Base-by-base conservation (phyloP, 2,113 vertebrate genomes). In the Hemibagrus wyckioides region DNA sequence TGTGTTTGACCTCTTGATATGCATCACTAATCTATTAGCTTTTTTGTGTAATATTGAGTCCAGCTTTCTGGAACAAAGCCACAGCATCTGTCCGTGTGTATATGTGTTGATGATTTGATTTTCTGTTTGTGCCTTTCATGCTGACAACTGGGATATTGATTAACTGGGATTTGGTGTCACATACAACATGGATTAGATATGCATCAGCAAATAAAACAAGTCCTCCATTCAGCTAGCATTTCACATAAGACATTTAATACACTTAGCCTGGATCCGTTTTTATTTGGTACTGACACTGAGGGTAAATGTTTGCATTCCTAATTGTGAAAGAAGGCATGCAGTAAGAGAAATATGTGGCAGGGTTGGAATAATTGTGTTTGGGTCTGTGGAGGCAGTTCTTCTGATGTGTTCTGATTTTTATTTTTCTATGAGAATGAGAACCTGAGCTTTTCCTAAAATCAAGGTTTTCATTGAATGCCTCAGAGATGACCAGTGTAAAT, bases 171-270 rank as follows among this genome's bases (percentile, higher is more conserved):
- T 73, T 41, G 36, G 89, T 87, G 89, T 92, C 80, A 90, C 88
- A 93, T 91, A 90, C 87, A 93, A 90, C 92, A 91, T 88, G 86
- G 83, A 85, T 89, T 90, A 91, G 86, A 89, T 86, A 91, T 88
- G 92, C 89, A 80, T 63, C 86, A 87, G 25, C 23, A 28, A 75
- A 76, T 52, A 11, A 11, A 52, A 89, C 90, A 92, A 91, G 54
- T 10, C 61, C 17, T 56, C 61, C 79, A 76, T 84, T 83, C 87
- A 83, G 88, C 80, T 48, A 83, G 73, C 33, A 82, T 56, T 39
- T 85, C 54, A 73, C 39, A 82, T 63, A 63, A n/a, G n/a, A n/a
- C n/a, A n/a, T n/a, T n/a, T n/a, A n/a, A n/a, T n/a, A n/a, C n/a
- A 85, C 59, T 79, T 84, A 69, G 63, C 71, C 19, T 61, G 39